Evolutionary conservation across 2,797 vertebrate genomes (phyloP).

Genomic region (Scleropages formosus): DNA sequence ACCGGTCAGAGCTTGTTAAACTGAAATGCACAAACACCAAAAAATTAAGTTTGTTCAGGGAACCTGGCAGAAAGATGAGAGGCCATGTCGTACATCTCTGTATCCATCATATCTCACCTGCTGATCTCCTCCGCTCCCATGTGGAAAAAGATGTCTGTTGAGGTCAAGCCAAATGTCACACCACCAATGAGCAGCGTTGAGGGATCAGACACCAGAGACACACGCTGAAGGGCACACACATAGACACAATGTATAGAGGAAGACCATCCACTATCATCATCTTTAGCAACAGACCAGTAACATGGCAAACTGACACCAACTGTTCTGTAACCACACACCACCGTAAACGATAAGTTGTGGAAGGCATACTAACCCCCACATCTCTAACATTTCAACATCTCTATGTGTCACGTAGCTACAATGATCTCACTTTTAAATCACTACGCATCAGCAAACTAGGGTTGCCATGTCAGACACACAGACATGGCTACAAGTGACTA

Average conservation of each 20-base stretch:
- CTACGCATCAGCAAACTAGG: not conserved
- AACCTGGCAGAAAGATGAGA: not conserved
- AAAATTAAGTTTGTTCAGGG: not conserved
- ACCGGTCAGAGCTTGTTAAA: slow-evolving; percentile 75
- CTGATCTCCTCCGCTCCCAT: slow-evolving; percentile 91
- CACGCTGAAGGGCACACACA: slow-evolving; percentile 62
- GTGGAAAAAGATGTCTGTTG: slow-evolving; percentile 88
- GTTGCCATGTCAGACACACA: not conserved
- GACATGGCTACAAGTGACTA: not conserved
- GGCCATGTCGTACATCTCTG: not conserved
- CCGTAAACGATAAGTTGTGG: no score
- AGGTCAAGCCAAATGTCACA: slow-evolving; percentile 80
- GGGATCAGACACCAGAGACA: slow-evolving; percentile 82
- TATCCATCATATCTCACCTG: slow-evolving; percentile 62
- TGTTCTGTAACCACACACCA: no score
- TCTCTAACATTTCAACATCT: not conserved
- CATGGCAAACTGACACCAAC: not conserved
- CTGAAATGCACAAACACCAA: slow-evolving; percentile 56
- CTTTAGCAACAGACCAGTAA: not conserved
- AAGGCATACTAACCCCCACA: no score
- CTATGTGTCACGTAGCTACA: no score
- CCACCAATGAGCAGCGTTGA: slow-evolving; percentile 82
- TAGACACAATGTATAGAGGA: not conserved
- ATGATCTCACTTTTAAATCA: not conserved
- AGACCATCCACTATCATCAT: not conserved